Conservation (phyloP, 2,888 invertebrate species). For the Brachynemurus nebulosus region DNA sequence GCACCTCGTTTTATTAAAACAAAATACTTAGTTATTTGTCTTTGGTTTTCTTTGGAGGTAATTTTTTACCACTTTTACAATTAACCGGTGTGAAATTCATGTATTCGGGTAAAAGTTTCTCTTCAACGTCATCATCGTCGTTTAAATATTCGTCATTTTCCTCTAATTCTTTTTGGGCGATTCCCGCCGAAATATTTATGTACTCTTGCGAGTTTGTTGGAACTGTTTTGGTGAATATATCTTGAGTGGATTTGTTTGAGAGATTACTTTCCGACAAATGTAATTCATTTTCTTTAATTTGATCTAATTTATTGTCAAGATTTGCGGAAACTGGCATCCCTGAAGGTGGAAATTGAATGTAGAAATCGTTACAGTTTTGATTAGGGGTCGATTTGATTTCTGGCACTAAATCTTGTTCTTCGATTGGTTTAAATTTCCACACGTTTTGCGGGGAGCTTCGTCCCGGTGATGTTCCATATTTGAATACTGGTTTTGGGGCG, state of each 20-base stretch:
- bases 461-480: slow-evolving; percentile 13
- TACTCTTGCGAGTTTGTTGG: slow-evolving; percentile 4
- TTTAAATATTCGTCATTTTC: background rate
- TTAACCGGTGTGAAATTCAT: slow-evolving; percentile 3
- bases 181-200: background rate
- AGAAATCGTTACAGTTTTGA: slow-evolving; percentile 34
- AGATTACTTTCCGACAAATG: background rate
- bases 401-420: slow-evolving; percentile 26
- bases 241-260: too few relatives aligned
- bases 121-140: background rate
- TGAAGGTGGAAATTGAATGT: slow-evolving; percentile 38
- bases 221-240: background rate
- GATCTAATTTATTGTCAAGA: slow-evolving; percentile 1
- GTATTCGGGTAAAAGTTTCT: slow-evolving; percentile 5
- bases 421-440: slow-evolving; percentile 28
- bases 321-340: slow-evolving; percentile 32
- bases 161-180: background rate
- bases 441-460: slow-evolving; percentile 17
- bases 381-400: slow-evolving; percentile 23
- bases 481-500: slow-evolving; percentile 35
- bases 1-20: too few relatives aligned
- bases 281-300: slow-evolving; percentile 4
- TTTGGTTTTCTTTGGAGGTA: slow-evolving; percentile 1
- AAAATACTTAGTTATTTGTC: too few relatives aligned
- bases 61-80: background rate